Evolutionary conservation across 2,888 invertebrate genomes (phyloP).

Genomic region (Sarcophaga subvicina): DNA sequence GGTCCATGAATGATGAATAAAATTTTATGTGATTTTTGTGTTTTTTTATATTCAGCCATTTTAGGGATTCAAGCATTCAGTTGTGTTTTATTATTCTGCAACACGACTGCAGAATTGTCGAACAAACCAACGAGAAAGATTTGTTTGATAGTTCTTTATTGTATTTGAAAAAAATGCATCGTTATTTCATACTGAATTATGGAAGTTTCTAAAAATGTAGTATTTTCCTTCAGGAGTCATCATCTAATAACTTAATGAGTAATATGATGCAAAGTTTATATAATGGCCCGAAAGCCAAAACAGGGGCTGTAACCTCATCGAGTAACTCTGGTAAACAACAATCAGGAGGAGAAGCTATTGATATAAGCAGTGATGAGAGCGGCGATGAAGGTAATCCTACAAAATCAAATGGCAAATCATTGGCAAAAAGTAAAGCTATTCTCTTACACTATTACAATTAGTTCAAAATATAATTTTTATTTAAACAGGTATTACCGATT

Average conservation of each 20-base stretch:
- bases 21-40: too few relatives aligned
- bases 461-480: slow-evolving; percentile 16
- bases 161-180: too few relatives aligned
- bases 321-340: slow-evolving; percentile 69
- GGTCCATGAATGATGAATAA: too few relatives aligned
- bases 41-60: too few relatives aligned
- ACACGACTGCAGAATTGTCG: too few relatives aligned
- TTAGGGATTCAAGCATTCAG: too few relatives aligned
- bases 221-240: slow-evolving; percentile 60
- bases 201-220: too few relatives aligned
- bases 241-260: slow-evolving; percentile 76
- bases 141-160: too few relatives aligned
- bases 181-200: too few relatives aligned
- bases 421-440: slow-evolving; percentile 77
- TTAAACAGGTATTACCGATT: slow-evolving; percentile 51
- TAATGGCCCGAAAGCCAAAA: slow-evolving; percentile 76
- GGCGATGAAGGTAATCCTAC: slow-evolving; percentile 81
- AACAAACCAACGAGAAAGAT: too few relatives aligned
- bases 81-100: too few relatives aligned
- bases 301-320: slow-evolving; percentile 51
- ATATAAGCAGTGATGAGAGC: slow-evolving; percentile 89
- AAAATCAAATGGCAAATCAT: slow-evolving; percentile 82
- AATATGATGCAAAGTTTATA: slow-evolving; percentile 83
- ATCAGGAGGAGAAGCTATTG: slow-evolving; percentile 85
- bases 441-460: slow-evolving; percentile 18